phyloP scores from a whole-genome alignment of 2,113 vertebrate species.

The Carettochelys insculpta region DNA sequence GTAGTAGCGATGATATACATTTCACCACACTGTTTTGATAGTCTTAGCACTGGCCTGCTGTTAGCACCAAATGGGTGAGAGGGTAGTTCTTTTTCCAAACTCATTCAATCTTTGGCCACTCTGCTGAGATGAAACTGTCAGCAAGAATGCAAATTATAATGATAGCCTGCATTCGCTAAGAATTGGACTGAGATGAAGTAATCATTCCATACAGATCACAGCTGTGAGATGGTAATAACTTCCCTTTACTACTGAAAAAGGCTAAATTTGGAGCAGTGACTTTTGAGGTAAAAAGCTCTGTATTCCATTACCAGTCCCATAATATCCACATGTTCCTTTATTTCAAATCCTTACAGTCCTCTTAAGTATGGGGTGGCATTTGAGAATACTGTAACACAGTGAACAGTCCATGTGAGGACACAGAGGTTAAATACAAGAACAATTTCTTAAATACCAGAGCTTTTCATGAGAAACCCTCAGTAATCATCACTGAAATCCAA shows the following conservation, averaged over 20 bases:
- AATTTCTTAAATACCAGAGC: constrained; percentile 52
- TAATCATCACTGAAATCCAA: constrained; percentile 13
- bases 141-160: not conserved
- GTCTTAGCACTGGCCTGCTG: not conserved
- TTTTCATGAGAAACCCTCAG: constrained; percentile 43
- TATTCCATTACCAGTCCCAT: constrained; percentile 23
- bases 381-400: constrained; percentile 10
- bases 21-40: not conserved
- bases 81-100: not conserved
- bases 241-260: not conserved
- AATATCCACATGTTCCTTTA: constrained; percentile 34
- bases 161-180: not conserved
- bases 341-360: constrained; percentile 20
- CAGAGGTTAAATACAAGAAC: constrained; percentile 61
- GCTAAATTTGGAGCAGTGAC: constrained; percentile 38
- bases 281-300: constrained; percentile 40
- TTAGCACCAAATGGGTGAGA: not conserved
- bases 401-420: constrained; percentile 30
- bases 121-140: not conserved
- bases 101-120: not conserved
- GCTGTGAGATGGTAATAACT: not conserved
- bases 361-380: constrained; percentile 8
- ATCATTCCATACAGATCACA: constrained; percentile 3
- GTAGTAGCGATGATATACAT: not conserved
- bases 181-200: constrained; percentile 1